Evolutionary conservation across 2,888 invertebrate species (phyloP).

Genomic region (Griposia aprilina): DNA sequence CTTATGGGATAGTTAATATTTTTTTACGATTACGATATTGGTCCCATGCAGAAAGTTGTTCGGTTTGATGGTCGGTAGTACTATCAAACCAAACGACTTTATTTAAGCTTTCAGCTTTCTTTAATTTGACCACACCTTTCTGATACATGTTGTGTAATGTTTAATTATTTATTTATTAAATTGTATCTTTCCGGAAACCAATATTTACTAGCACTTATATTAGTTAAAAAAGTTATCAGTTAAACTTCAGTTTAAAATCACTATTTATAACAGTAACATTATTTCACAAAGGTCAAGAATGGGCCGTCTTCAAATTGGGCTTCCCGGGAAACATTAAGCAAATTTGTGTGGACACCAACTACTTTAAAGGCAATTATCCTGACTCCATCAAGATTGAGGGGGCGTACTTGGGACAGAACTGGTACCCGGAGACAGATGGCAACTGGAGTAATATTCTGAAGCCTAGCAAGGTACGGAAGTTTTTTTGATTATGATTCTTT

Average conservation of each 20-base stretch:
- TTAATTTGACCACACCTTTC: no score
- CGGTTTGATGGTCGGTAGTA: neutral
- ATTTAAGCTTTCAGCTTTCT: no score
- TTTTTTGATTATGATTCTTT: slow-evolving; percentile 5
- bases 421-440: slow-evolving; percentile 72
- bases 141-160: neutral
- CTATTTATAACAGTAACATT: slow-evolving; percentile 33
- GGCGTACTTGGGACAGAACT: slow-evolving; percentile 76
- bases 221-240: no score
- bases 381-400: slow-evolving; percentile 91
- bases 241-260: slow-evolving; percentile 4
- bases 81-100: neutral
- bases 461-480: slow-evolving; percentile 87
- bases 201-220: neutral
- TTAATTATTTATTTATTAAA: neutral
- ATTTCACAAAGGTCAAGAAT: slow-evolving; percentile 88
- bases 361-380: slow-evolving; percentile 92
- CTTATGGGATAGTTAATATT: neutral
- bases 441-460: slow-evolving; percentile 88
- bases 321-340: slow-evolving; percentile 86
- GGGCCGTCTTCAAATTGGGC: slow-evolving; percentile 91
- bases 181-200: neutral
- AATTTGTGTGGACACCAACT: slow-evolving; percentile 91
- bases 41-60: neutral
- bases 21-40: neutral